Percentiles rank a stretch among this genome's conserved stretches.
Evolutionary conservation across 2,113 vertebrate species (phyloP).

Genomic region (Gulo gulo): DNA sequence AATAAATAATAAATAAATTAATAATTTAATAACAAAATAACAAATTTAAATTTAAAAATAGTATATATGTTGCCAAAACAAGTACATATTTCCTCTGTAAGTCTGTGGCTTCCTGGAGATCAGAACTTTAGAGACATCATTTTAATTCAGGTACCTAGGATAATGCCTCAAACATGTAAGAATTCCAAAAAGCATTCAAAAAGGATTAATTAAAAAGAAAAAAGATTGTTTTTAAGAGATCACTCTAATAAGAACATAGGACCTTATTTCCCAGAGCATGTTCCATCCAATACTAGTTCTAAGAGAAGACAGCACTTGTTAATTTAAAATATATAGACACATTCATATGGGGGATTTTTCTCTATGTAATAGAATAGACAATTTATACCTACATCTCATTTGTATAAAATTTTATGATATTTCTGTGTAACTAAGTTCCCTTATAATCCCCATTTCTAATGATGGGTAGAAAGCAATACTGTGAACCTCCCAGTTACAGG

Average conservation of each 20-base stretch:
- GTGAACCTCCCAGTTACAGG: neutral
- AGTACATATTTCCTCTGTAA: neutral
- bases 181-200: neutral
- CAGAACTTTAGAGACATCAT: neutral
- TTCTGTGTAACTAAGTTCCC: neutral
- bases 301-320: neutral
- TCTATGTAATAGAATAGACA: neutral
- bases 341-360: neutral
- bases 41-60: neutral
- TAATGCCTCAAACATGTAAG: neutral
- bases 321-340: neutral
- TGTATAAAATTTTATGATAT: neutral
- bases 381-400: neutral
- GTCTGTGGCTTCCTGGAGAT: neutral
- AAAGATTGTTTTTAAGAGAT: neutral
- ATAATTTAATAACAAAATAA: neutral
- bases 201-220: neutral
- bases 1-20: no score
- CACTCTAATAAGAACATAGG: neutral
- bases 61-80: neutral
- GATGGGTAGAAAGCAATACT: neutral
- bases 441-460: neutral
- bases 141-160: neutral
- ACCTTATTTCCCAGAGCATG: neutral
- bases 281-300: neutral